Evolutionary conservation across 2,888 invertebrate genomes (phyloP).

Genomic region (Epirrita christyi): DNA sequence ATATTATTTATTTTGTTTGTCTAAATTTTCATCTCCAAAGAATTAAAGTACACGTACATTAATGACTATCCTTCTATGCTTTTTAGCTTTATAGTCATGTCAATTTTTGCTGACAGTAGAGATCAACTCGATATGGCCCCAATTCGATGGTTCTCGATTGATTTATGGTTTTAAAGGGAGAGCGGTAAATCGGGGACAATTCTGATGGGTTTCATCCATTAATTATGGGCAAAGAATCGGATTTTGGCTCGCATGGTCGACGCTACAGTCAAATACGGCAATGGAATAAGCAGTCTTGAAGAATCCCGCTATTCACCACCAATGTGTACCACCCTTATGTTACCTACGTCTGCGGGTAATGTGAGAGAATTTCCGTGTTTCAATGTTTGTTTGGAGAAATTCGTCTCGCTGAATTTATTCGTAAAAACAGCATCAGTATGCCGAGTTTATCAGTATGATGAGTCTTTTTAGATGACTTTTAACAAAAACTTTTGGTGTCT

Average conservation of each 20-base stretch:
- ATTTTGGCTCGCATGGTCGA: neutral
- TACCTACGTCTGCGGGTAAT: constrained; percentile 34
- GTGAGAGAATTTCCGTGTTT: constrained; percentile 33
- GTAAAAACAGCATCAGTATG: constrained; percentile 4
- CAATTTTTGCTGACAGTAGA: constrained; percentile 26
- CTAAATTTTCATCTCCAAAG: no score
- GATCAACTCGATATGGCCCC: constrained; percentile 21
- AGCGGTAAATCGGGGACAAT: constrained; percentile 12
- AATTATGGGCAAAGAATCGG: constrained; percentile 15
- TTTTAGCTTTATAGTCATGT: constrained; percentile 5
- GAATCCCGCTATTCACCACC: neutral
- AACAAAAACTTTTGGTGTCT: neutral
- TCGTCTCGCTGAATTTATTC: constrained; percentile 18
- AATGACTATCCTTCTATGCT: neutral
- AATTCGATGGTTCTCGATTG: constrained; percentile 20
- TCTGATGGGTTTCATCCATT: constrained; percentile 5
- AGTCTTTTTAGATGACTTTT: constrained; percentile 1
- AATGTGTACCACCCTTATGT: constrained; percentile 7
- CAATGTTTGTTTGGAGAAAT: constrained; percentile 36
- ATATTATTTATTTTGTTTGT: no score
- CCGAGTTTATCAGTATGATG: no score
- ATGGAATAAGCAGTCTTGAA: neutral
- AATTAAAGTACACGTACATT: no score
- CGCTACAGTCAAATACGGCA: neutral
- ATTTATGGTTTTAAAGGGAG: constrained; percentile 24